Evolutionary conservation across 1,140 invertebrate species (phyloP).

Genomic region (Fopius arisanus): DNA sequence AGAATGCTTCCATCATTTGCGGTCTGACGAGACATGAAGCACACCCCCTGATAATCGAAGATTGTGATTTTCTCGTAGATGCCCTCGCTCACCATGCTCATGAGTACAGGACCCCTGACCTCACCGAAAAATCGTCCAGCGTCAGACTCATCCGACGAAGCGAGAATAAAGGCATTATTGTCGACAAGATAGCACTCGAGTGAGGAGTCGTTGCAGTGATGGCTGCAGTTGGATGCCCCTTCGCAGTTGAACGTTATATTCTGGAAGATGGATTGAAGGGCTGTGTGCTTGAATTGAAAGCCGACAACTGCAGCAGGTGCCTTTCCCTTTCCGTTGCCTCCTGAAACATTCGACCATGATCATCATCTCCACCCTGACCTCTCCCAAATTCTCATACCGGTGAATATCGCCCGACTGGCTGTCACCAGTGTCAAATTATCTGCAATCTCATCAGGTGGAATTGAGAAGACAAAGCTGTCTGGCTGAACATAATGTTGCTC

Average conservation of each 20-base stretch:
- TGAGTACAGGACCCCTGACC: conserved; percentile 79
- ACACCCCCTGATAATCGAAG: conserved; percentile 91
- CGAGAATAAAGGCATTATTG: conserved; percentile 87
- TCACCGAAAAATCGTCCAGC: conserved; percentile 90
- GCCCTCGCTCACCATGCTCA: conserved; percentile 76
- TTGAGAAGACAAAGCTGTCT: conserved; percentile 87
- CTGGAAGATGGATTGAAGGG: conserved; percentile 77
- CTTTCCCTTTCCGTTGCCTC: conserved; percentile 45
- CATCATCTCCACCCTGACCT: not conserved
- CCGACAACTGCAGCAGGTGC: conserved; percentile 93
- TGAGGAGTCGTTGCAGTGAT: conserved; percentile 75
- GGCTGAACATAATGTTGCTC: conserved; percentile 84
- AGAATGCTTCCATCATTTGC: conserved; percentile 70
- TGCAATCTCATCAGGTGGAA: conserved; percentile 77
- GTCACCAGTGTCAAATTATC: conserved; percentile 80
- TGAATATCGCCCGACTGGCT: conserved; percentile 86
- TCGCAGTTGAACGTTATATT: conserved; percentile 77
- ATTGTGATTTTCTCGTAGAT: conserved; percentile 81
- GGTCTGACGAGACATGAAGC: conserved; percentile 72
- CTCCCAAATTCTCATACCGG: conserved; percentile 45
- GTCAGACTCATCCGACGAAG: conserved; percentile 71
- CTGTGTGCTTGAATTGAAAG: conserved; percentile 84
- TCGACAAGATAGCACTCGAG: conserved; percentile 88
- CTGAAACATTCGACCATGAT: not conserved
- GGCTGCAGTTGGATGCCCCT: conserved; percentile 62